These are phyloP conservation scores for Tolmerus cingulatus DNA, from an alignment of 2,888 invertebrate species.

Conservation along the genomic window DNA sequence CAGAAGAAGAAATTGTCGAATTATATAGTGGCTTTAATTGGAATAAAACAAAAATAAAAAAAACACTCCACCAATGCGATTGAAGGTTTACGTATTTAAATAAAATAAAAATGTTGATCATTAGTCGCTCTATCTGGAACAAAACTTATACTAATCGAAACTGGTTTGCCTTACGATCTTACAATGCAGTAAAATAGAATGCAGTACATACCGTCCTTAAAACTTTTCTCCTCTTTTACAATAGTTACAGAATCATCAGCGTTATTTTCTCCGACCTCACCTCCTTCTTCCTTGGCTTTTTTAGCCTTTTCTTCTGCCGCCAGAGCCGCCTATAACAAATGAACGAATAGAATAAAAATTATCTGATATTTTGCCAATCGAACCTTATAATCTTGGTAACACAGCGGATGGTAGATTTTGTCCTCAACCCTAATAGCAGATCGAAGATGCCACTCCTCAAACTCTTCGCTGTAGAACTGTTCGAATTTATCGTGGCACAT, in stretches of 20 bases:
- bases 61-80: too few relatives aligned
- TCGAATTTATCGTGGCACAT: slow-evolving; percentile 94
- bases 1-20: too few relatives aligned
- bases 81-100: too few relatives aligned
- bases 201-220: slow-evolving; percentile 10
- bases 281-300: slow-evolving; percentile 16
- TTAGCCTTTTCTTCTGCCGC: slow-evolving; percentile 46
- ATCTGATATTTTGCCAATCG: neutral
- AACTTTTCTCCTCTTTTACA: slow-evolving; percentile 36
- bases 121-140: too few relatives aligned
- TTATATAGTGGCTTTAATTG: too few relatives aligned
- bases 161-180: neutral
- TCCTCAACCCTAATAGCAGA: slow-evolving; percentile 81
- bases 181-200: neutral
- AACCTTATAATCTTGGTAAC: slow-evolving; percentile 87
- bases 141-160: neutral
- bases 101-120: too few relatives aligned
- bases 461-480: slow-evolving; percentile 95
- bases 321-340: neutral
- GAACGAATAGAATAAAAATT: neutral
- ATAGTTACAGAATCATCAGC: slow-evolving; percentile 26
- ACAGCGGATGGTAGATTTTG: slow-evolving; percentile 86
- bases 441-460: slow-evolving; percentile 95
- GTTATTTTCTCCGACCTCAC: neutral
- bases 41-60: too few relatives aligned